Base-by-base conservation (phyloP, 2,888 invertebrate genomes). In the Mimumesa dahlbomi region DNA sequence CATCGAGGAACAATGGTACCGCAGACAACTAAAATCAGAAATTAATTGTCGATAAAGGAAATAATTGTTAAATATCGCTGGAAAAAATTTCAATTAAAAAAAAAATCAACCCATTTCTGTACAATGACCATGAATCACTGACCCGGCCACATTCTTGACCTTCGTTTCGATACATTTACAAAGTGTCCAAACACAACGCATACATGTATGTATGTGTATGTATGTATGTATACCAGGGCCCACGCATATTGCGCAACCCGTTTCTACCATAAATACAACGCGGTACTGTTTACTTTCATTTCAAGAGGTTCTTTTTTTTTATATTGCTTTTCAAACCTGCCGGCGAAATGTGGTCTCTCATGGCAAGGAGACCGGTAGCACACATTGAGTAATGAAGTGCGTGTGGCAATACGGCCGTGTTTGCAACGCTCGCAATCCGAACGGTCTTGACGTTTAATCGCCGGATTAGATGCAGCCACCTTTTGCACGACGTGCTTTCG, bases 281-380 rank as follows among this genome's bases (percentile, higher is more conserved):
- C 16, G 50, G 45, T 14, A 59, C 31, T 59, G n/a, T 64, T 66
- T 48, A 49, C 49, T 49, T 61, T 54, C 49, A 9, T 45, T 45
- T 36, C 52, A 22, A 3, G 45, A 29, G 13, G 6, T 2, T 11
- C 11, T 18, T 1, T 36, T 29, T 48, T 22, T 38, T 14, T n/a
- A n/a, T n/a, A n/a, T n/a, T n/a, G n/a, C n/a, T n/a, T 25, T 25
- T 16, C 13, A 25, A 42, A 31, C 7, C 11, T 43, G 22, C 29
- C 11, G 22, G 13, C 29, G 22, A 62, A 21, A 19, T 9, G 42
- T 18, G 31, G 31, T 34, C 56, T n/a, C 25, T 5, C 2, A 38
- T 9, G 22, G 1, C 2, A 9, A 45, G 54, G 42, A 42, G 52
- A 13, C 18, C 4, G 6, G 7, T n/a, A 38, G 5, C 43, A 42